Base-by-base conservation (phyloP, 2,113 vertebrate species). In the Sorex araneus region DNA sequence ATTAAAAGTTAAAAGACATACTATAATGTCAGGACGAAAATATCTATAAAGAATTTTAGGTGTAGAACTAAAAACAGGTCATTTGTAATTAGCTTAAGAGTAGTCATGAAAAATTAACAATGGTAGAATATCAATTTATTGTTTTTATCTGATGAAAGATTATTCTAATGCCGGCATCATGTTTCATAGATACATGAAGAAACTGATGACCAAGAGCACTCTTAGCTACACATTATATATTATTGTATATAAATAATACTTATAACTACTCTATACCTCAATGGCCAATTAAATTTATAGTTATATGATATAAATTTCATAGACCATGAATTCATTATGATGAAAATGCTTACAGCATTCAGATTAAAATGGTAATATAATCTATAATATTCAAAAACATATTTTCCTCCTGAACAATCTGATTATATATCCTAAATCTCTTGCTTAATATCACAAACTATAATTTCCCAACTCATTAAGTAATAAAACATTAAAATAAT, bases 381-480 rank as follows among this genome's bases (percentile, higher is more conserved):
- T 96, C 91, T 30, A 93, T 84, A 84, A 90, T 94, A 93, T 87
- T 70, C 40, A 95, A 40, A 94, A 97, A 90, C 13, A 96, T 64
- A 25, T 87, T 64, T 94, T 97, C 91, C 95, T 90, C 73, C 74
- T 91, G 47, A 93, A 92, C 94, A 90, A 86, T 66, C 34, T 95
- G 92, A 92, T 96, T 97, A 79, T 94, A 27, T 91, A 81, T 80
- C 64, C 90, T 95, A 95, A 95, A 94, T 94, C 91, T 96, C 87
- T 95, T 96, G 95, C 25, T 71, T 93, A 85, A 89, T 96, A 94
- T 74, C 92, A 87, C 92, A 95, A 94, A 80, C 87, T 91, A 93
- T 85, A 97, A 96, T 93, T 93, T 70, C 66, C 89, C 83, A 93
- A 91, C 64, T 95, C 87, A 96, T 96, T 97, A 96, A 91, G 77